phyloP scores from a whole-genome alignment of 2,888 invertebrate genomes.

The Hydrotaea cyrtoneurina region DNA sequence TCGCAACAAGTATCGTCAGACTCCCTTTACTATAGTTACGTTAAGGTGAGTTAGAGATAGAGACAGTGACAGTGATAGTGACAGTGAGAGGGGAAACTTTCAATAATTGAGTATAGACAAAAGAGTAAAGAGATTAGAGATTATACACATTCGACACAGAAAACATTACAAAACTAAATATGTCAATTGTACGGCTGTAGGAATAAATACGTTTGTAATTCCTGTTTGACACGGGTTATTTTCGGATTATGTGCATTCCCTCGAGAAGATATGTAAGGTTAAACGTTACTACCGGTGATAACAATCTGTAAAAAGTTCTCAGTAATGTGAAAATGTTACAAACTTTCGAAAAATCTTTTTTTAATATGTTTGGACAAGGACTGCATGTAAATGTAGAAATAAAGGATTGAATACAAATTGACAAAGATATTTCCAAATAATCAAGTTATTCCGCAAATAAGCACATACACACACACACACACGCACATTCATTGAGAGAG shows the following conservation, averaged over 20 bases:
- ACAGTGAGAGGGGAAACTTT: background rate
- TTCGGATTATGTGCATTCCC: slow-evolving; percentile 13
- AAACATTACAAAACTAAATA: background rate
- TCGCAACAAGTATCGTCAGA: slow-evolving; percentile 6
- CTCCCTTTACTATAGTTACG: background rate
- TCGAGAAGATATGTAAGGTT: slow-evolving; percentile 19
- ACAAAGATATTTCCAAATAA: slow-evolving; percentile 19
- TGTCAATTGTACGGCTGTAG: background rate
- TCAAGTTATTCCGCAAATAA: slow-evolving; percentile 17
- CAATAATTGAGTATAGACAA: background rate
- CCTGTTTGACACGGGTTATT: background rate
- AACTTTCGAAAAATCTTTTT: background rate
- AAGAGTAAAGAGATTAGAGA: background rate
- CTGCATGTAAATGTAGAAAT: background rate
- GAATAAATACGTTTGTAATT: background rate
- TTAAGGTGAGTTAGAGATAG: background rate
- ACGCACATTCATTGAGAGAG: slow-evolving; percentile 15
- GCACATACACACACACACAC: no score
- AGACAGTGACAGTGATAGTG: background rate
- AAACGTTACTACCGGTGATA: background rate
- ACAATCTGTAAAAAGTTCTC: background rate
- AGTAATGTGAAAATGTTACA: background rate
- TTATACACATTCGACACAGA: background rate
- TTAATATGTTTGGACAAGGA: background rate
- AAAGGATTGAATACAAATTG: background rate